Evolutionary conservation across 2,113 vertebrate species (phyloP).

Genomic region (Otolemur garnettii): DNA sequence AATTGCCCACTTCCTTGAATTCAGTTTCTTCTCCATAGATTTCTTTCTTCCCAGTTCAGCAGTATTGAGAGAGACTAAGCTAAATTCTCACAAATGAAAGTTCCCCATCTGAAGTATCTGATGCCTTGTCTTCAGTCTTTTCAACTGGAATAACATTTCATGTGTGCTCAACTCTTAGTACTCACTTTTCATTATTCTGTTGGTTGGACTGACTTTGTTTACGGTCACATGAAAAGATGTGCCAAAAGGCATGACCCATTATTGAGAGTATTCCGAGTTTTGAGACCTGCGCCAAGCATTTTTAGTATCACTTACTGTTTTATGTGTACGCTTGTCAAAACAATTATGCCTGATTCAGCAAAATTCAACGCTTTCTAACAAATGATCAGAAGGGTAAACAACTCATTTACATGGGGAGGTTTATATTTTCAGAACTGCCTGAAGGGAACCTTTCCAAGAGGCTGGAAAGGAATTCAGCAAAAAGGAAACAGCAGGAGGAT

Average conservation of each 20-base stretch:
- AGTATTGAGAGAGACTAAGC: neutral
- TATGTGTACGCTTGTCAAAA: conserved; percentile 63
- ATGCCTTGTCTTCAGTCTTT: neutral
- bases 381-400: conserved; percentile 74
- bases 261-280: conserved; percentile 62
- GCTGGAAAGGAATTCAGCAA: conserved; percentile 81
- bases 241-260: conserved; percentile 75
- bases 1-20: conserved; percentile 8
- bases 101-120: neutral
- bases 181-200: conserved; percentile 68
- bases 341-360: conserved; percentile 80
- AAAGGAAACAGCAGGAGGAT: conserved; percentile 88
- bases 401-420: conserved; percentile 74
- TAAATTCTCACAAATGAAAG: conserved; percentile 13
- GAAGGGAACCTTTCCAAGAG: conserved; percentile 84
- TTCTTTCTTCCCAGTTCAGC: neutral
- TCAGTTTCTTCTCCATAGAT: neutral
- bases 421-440: conserved; percentile 84
- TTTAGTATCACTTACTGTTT: conserved; percentile 71
- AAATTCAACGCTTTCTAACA: conserved; percentile 78
- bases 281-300: neutral
- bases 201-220: conserved; percentile 77
- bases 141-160: conserved; percentile 46
- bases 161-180: conserved; percentile 48
- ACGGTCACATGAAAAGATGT: conserved; percentile 60